Evolutionary conservation across 2,113 vertebrate genomes (phyloP), one percentile per base, ranked within the genome.

Genomic region (Terrapene triunguis): DNA sequence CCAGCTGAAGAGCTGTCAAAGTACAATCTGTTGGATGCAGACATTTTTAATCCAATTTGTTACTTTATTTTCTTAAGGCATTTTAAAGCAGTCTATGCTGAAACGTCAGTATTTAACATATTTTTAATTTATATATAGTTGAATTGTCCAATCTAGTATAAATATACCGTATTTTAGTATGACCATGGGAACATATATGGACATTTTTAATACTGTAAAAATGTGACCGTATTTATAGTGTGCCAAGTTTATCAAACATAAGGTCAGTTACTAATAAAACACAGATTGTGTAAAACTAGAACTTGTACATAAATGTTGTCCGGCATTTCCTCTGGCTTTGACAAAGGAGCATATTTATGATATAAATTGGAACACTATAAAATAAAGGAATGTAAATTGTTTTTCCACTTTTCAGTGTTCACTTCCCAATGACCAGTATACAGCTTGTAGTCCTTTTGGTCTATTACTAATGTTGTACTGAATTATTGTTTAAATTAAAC

Each of bases 391-490:
- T 62, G 35, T 25, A 95, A 95, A 97, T 80, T 80, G 82, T 44
- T 94, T 80, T 65, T 14, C 38, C 0, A 4, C 50, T 92, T 78
- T 94, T 81, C 87, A 85, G 82, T 89, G 53, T 91, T 42, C n/a
- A 78, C 42, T 47, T 78, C 12, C 11, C 89, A 93, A 93, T 69
- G 54, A 89, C 65, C 50, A 89, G 10, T 4, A 2, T 51, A 29
- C 80, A 89, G 83, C 12, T 47, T 79, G n/a, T 94, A 90, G 13
- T 90, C 88, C 22, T 93, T 85, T 51, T 38, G 81, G 48, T 27
- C 86, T 91, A 87, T 93, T 96, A 91, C 48, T 90, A 96, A 97
- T 85, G 91, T 12, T 10, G 50, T 76, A 92, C 92, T 95, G 82
- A 94, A 95, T 51, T 57, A 59, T 79, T 76, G 83, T 97, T 96